Conservation (phyloP, 2,888 invertebrate species). For the Nesidiocoris tenuis region DNA sequence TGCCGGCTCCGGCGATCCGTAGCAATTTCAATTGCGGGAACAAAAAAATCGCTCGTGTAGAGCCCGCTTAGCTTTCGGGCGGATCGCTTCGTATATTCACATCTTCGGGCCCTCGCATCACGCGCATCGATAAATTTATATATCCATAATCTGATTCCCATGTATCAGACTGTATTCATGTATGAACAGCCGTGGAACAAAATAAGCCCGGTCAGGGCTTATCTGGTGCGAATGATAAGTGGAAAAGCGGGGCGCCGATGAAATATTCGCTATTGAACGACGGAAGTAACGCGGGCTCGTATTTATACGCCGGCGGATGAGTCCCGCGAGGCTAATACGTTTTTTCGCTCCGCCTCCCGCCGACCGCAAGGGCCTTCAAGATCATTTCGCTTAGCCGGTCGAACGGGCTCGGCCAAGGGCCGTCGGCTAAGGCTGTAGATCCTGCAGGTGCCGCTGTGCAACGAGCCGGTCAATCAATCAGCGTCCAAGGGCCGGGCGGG, state of each 20-base stretch:
- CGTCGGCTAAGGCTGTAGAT: not conserved
- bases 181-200: no score
- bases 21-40: no score
- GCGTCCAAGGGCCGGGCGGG: not conserved
- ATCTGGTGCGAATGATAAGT: not conserved
- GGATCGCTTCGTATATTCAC: no score
- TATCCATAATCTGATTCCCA: no score
- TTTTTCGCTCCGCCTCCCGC: not conserved
- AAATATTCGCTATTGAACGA: not conserved
- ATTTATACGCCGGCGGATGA: not conserved
- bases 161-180: no score
- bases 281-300: not conserved
- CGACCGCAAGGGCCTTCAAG: not conserved
- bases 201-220: no score
- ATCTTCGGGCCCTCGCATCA: no score
- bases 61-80: no score
- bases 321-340: not conserved
- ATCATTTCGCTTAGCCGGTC: not conserved
- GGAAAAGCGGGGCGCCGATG: not conserved
- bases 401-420: not conserved
- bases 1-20: no score
- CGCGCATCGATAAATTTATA: no score
- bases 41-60: no score
- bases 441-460: not conserved
- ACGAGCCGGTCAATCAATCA: not conserved